Evolutionary conservation across 2,888 invertebrate genomes (phyloP).

Genomic region (Dugesia japonica): DNA sequence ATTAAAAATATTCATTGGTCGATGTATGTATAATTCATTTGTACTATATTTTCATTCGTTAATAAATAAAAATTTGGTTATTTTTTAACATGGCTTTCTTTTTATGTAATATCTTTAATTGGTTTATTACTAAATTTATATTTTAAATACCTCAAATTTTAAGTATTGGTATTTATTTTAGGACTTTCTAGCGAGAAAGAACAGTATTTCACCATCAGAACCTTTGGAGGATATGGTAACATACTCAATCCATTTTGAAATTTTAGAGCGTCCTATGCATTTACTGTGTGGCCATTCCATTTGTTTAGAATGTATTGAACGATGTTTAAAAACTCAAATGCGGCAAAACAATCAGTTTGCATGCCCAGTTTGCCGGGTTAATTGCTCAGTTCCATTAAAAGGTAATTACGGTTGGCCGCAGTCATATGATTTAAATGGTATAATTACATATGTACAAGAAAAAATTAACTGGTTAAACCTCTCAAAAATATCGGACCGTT

Average conservation of each 20-base stretch:
- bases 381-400: neutral
- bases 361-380: conserved; percentile 21
- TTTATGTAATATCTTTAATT: no score
- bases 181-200: neutral
- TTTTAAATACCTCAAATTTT: no score
- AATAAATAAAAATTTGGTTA: no score
- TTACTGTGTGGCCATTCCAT: conserved; percentile 24
- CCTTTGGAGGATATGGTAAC: conserved; percentile 26
- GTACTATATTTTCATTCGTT: no score
- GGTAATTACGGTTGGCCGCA: conserved; percentile 16
- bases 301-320: conserved; percentile 13
- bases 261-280: conserved; percentile 17
- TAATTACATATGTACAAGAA: conserved; percentile 23
- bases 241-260: conserved; percentile 17
- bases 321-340: neutral
- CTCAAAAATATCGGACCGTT: neutral
- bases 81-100: neutral
- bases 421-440: neutral
- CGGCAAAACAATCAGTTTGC: neutral
- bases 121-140: no score
- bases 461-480: neutral
- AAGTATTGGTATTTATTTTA: neutral
- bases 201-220: conserved; percentile 11
- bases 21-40: no score
- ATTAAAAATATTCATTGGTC: no score